Evolutionary conservation across 2,113 vertebrate species (phyloP), one percentile per base, ranked within the genome.

Genomic region (Esox niger): DNA sequence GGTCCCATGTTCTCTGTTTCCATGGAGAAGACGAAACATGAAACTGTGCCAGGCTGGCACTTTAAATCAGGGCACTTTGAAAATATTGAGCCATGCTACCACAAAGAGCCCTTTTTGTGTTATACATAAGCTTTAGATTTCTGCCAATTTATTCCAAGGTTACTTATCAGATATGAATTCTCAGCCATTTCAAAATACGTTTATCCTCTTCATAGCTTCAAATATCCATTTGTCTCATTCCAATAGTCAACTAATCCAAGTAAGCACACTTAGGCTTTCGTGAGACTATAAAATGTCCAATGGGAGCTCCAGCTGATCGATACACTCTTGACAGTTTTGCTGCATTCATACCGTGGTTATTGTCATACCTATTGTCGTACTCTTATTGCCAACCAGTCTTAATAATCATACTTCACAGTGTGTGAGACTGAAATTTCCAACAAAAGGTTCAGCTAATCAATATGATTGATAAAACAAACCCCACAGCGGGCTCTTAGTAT

Each of bases 41-140:
- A 43, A 43, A 43, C 38, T 43, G 62, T 75, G 63, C 66, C 72
- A 43, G 74, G 56, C 13, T 27, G 56, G 10, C 26, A 59, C 17
- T 65, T 56, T 32, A 7, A 66, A 66, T n/a, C 49, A 33, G 56
- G 56, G 25, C 56, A 59, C 26, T 59, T 26, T 66, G 21, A 11
- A 67, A 62, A 60, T n/a, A n/a, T 17, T 30, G n/a, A 27, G 26
- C 13, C 9, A 17, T 13, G 9, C 11, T 29, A 17, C 56, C 26
- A 13, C 21, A 15, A 3, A 26, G 23, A 1, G 10, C 13, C 31
- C 27, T 59, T 30, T 30, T 59, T 29, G 56, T 30, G 30, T 13
- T 8, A 52, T 52, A 52, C 17, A 52, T n/a, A 52, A 52, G 6
- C n/a, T 52, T 21, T 21, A 52, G 47, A 21, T 8, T 21, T 23